Evolutionary conservation across 2,888 invertebrate genomes (phyloP).

Genomic region (Pseudolycoriella hygida): DNA sequence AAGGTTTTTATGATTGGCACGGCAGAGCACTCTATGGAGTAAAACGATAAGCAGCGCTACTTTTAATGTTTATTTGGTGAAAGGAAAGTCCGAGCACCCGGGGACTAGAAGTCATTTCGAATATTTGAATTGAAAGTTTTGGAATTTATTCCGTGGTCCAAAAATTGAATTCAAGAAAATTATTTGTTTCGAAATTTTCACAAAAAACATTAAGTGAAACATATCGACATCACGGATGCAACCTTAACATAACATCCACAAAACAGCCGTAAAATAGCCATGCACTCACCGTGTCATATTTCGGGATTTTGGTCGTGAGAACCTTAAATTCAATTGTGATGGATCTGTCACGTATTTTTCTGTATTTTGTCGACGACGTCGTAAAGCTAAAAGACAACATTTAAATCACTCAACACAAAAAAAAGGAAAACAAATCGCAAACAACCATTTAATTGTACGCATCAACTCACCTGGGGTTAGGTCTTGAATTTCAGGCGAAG

Average conservation of each 20-base stretch:
- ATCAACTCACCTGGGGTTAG: conserved; percentile 34
- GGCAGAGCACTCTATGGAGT: no score
- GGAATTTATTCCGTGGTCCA: no score
- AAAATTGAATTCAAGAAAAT: no score
- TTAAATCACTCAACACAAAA: neutral
- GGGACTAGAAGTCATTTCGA: no score
- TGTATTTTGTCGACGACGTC: conserved; percentile 52
- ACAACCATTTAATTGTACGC: conserved; percentile 13
- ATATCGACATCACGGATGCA: neutral
- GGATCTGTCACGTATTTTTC: conserved; percentile 79
- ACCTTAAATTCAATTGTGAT: conserved; percentile 62
- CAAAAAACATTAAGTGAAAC: no score
- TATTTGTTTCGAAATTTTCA: neutral
- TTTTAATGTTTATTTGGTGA: no score
- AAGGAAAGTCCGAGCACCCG: no score
- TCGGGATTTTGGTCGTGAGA: conserved; percentile 47
- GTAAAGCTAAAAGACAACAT: conserved; percentile 35
- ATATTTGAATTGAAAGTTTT: no score
- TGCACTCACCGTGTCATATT: conserved; percentile 22
- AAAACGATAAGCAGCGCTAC: no score
- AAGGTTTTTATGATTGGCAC: no score
- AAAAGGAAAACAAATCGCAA: conserved; percentile 1
- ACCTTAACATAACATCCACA: neutral
- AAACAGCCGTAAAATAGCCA: neutral
- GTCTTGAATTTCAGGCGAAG: conserved; percentile 26